These are phyloP conservation scores for Wiebesia pumilae DNA, from an alignment of 1,140 invertebrate genomes.

Conservation along the genomic window DNA sequence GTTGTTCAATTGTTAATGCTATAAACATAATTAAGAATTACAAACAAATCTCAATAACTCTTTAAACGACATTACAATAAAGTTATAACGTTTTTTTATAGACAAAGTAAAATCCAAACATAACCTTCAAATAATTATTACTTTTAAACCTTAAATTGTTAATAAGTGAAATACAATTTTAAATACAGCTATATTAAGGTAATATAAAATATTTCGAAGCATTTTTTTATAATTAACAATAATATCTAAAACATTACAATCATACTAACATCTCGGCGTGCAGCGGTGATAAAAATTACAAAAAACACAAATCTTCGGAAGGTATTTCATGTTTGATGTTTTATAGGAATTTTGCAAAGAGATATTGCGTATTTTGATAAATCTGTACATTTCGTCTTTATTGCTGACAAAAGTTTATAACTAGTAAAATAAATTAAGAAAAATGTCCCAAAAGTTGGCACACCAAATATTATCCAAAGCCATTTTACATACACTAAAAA, in stretches of 20 bases:
- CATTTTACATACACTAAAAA: too few species aligned
- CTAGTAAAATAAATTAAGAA: background rate
- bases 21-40: conserved; percentile 28
- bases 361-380: conserved; percentile 50
- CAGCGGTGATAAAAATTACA: conserved; percentile 63
- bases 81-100: background rate
- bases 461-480: background rate
- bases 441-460: background rate
- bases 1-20: conserved; percentile 47
- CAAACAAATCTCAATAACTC: background rate
- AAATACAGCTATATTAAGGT: background rate
- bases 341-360: conserved; percentile 51
- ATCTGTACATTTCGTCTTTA: conserved; percentile 59
- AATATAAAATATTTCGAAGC: background rate
- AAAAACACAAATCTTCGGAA: conserved; percentile 60
- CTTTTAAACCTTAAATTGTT: background rate
- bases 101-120: background rate
- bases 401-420: background rate
- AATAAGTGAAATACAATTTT: conserved; percentile 2
- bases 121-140: background rate
- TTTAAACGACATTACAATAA: conserved; percentile 40
- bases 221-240: background rate
- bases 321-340: conserved; percentile 44
- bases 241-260: conserved; percentile 31
- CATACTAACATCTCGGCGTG: conserved; percentile 58